Evolutionary conservation across 2,888 invertebrate species (phyloP), one percentile per base, ranked within the genome.

Genomic region (Folsomia candida): DNA sequence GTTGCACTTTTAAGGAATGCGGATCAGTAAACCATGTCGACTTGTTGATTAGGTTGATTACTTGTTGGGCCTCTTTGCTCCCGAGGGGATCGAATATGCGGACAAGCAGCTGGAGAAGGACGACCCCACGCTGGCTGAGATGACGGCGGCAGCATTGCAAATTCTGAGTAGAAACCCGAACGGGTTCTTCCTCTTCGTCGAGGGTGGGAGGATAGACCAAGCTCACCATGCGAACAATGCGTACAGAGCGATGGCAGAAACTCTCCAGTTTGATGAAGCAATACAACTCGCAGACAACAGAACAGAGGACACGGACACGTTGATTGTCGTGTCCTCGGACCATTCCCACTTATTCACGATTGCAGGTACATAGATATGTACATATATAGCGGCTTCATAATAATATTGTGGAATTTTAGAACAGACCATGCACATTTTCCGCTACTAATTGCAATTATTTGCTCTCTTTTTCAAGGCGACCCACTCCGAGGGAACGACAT

Each of bases 321-420:
- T 94, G 1, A 88, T 93, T 26, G 87, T 94, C 0, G 92, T 91
- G 14, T 91, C 89, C 0, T 86, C 91, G 0, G 67, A 92, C 82
- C 92, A 92, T 81, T 88, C 90, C 0, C 92, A 92, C 79, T 89
- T 90, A 0, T 88, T 92, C 88, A 88, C 88, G 0, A 87, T 90
- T 28, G 88, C 88, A 61, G 92, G 93, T 37, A 64, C 2, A 6
- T 60, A 6, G 4, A 25, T 25, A 6, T 9, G 6, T 11, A 60
- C 26, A 25, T 24, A 25, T 25, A 9, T 57, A n/a, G 20, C 20
- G 57, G 22, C 20, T n/a, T n/a, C 57, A 11, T 11, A 60, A 26
- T 24, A 25, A 20, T 9, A n/a, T n/a, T n/a, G n/a, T n/a, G n/a
- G 37, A 37, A 14, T 37, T 37, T 9, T 14, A 9, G 14, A 37